Conservation (phyloP, 2,888 invertebrate genomes). For the Drosophila putrida region DNA sequence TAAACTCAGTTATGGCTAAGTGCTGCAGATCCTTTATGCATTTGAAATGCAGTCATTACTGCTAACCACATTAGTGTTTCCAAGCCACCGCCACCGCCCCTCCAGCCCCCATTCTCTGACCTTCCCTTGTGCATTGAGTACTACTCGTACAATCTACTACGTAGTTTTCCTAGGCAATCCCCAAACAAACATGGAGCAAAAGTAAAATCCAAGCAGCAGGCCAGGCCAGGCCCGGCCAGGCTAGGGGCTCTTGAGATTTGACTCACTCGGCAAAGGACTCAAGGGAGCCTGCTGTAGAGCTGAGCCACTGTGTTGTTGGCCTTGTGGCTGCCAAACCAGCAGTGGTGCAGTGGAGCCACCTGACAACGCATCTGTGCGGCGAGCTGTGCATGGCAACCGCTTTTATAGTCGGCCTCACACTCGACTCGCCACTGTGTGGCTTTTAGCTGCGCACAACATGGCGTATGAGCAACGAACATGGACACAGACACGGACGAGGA, state of each 20-base stretch:
- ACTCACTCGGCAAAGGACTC: conserved; percentile 21
- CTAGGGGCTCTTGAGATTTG: conserved; percentile 61
- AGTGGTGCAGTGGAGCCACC: conserved; percentile 51
- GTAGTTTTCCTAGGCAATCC: conserved; percentile 31
- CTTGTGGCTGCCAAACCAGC: conserved; percentile 48
- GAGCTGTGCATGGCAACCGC: conserved; percentile 73
- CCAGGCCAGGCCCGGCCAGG: conserved; percentile 29
- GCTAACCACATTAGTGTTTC: conserved; percentile 58
- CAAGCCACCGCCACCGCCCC: not conserved
- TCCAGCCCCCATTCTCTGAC: not conserved
- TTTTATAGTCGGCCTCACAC: conserved; percentile 66
- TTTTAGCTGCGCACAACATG: conserved; percentile 74
- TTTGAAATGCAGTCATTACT: conserved; percentile 60
- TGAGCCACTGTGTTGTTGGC: conserved; percentile 40
- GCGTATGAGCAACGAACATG: conserved; percentile 68
- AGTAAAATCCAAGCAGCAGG: conserved; percentile 42
- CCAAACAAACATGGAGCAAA: conserved; percentile 38
- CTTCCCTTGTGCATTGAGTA: conserved; percentile 4
- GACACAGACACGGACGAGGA: conserved; percentile 33
- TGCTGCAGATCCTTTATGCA: conserved; percentile 60
- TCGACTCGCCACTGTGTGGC: conserved; percentile 34
- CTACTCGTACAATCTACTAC: conserved; percentile 6
- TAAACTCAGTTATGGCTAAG: conserved; percentile 38
- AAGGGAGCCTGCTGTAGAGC: conserved; percentile 27
- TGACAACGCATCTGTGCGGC: conserved; percentile 72